These are phyloP conservation scores for Calliphora vicina DNA, from an alignment of 1,140 invertebrate species.

Conservation along the genomic window DNA sequence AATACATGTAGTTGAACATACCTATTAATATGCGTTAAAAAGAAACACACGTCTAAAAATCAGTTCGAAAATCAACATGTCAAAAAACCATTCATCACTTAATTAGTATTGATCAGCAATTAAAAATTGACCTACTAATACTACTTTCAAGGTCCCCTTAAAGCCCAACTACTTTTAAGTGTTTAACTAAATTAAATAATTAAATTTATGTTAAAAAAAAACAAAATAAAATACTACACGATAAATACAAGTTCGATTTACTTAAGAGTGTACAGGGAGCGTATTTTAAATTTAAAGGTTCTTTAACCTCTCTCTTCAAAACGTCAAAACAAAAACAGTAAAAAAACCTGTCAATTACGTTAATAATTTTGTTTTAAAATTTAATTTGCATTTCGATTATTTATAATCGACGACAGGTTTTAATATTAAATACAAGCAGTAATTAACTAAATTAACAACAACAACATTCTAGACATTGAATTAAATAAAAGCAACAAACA, in stretches of 20 bases:
- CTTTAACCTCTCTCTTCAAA: neutral
- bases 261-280: neutral
- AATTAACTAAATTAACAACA: neutral
- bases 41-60: neutral
- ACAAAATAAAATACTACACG: neutral
- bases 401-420: neutral
- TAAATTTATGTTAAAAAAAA: neutral
- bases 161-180: neutral
- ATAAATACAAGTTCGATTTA: neutral
- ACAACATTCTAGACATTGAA: neutral
- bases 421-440: neutral
- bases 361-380: neutral
- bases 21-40: no score
- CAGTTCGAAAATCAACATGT: neutral
- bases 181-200: neutral
- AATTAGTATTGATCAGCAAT: neutral
- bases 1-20: no score
- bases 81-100: neutral
- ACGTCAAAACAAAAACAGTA: neutral
- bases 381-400: conserved; percentile 7
- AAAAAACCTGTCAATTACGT: neutral
- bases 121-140: neutral
- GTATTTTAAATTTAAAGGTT: neutral
- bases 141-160: neutral
- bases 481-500: neutral